Evolutionary conservation across 2,888 invertebrate species (phyloP).

Genomic region (Adelphocoris suturalis): DNA sequence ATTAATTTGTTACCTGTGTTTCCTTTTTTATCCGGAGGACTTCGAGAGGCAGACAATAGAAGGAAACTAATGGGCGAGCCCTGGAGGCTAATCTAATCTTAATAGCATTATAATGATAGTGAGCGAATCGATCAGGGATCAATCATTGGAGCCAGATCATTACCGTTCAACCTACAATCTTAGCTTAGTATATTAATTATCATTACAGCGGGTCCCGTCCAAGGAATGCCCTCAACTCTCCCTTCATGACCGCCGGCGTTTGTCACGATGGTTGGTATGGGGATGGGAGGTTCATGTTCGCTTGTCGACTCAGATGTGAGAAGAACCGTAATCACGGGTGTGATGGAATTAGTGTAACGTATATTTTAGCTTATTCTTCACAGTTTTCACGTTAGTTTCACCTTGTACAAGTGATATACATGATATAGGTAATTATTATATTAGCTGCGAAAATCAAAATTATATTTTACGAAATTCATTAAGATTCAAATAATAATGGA

Average conservation of each 20-base stretch:
- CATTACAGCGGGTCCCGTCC: constrained; percentile 53
- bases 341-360: background rate
- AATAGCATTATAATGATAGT: constrained; percentile 75
- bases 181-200: constrained; percentile 73
- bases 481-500: too few species aligned
- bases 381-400: too few species aligned
- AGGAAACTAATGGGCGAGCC: constrained; percentile 74
- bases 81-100: constrained; percentile 74
- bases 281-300: background rate
- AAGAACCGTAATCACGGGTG: background rate
- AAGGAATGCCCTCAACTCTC: background rate
- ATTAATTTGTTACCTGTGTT: constrained; percentile 69
- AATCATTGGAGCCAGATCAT: constrained; percentile 73
- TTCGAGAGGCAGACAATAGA: constrained; percentile 67
- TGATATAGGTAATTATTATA: too few species aligned
- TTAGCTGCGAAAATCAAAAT: too few species aligned
- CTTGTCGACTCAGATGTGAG: background rate
- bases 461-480: too few species aligned
- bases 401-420: too few species aligned
- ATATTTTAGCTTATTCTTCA: too few species aligned
- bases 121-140: constrained; percentile 74
- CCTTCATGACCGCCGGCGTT: background rate
- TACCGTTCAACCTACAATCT: constrained; percentile 72
- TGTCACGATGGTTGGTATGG: constrained; percentile 23
- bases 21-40: constrained; percentile 64